Evolutionary conservation across 2,113 vertebrate genomes (phyloP), one percentile per base, ranked within the genome.

Genomic region (Leucoraja erinaceus): DNA sequence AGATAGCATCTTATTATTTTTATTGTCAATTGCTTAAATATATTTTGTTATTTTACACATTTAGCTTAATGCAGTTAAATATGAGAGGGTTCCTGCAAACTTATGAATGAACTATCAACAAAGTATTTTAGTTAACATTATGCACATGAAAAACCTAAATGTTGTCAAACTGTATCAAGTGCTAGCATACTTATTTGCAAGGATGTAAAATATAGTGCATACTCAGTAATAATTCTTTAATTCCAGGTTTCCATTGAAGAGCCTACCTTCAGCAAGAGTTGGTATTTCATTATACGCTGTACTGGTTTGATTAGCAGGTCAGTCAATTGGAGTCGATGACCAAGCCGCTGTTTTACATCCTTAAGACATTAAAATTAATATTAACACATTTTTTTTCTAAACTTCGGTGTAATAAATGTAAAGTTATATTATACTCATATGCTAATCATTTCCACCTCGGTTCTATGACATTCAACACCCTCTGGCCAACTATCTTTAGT

Each of bases 251-350:
- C 66, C 20, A 7, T 61, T 28, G 33, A 91, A 72, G 68, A 16
- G 22, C 94, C 95, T 94, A 99, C 99, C 98, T 99, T 99, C n/a
- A 99, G 96, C 94, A 99, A 96, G 93, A 99, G 97, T 95, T 99
- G 99, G 94, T 99, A 99, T 94, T 99, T 99, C 98, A 99, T 99
- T 94, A 99, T 99, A 96, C 99, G 97, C 95, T 98, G 97, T 90
- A 99, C 98, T 0, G 99, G 98, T 95, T 98, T 99, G 95, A 98
- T 98, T 93, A 99, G 95, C 94, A 99, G 95, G 94, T 99, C 98
- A 0, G 98, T 98, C 95, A 99, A 97, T 94, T 98, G 99, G 94
- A 98, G 93, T 94, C 98, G 95, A 94, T 99, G 98, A 93, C 98
- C 98, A 91, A 99, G 96, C 63, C 96, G 97, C 94, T 98, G 98